Conservation (phyloP, 2,888 invertebrate species). For the Crioceris asparagi region DNA sequence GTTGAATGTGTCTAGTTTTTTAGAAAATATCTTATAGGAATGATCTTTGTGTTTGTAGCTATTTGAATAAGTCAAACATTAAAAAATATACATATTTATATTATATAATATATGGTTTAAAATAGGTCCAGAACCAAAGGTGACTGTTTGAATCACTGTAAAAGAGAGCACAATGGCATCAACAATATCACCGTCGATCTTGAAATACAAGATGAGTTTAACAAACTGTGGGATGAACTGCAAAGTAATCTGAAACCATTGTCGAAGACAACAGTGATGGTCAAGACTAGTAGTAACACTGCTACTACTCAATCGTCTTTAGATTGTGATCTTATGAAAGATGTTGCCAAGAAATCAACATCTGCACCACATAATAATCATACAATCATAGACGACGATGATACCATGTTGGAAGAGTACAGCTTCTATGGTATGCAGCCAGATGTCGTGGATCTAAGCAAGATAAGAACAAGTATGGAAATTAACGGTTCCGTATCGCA, state of each 20-base stretch:
- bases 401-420: slow-evolving; percentile 29
- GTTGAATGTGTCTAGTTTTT: no score
- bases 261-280: no score
- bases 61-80: no score
- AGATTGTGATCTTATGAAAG: slow-evolving; percentile 19
- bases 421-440: slow-evolving; percentile 44
- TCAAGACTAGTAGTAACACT: neutral
- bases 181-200: slow-evolving; percentile 9
- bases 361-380: slow-evolving; percentile 26
- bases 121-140: slow-evolving; percentile 14
- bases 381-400: no score
- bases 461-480: no score
- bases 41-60: no score
- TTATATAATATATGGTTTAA: no score
- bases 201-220: slow-evolving; percentile 8
- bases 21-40: no score
- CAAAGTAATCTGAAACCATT: slow-evolving; percentile 8
- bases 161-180: slow-evolving; percentile 12
- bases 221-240: slow-evolving; percentile 12
- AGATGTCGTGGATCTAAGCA: slow-evolving; percentile 33
- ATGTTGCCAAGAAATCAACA: slow-evolving; percentile 41
- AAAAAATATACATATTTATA: no score
- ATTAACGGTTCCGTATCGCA: no score
- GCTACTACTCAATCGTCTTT: neutral
- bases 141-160: no score